Percentiles rank a stretch among this genome's conserved stretches.
These are phyloP conservation scores for Heliocidaris erythrogramma DNA, from an alignment of 35 echinoderm and acorn worm genomes.

Conservation along the genomic window DNA sequence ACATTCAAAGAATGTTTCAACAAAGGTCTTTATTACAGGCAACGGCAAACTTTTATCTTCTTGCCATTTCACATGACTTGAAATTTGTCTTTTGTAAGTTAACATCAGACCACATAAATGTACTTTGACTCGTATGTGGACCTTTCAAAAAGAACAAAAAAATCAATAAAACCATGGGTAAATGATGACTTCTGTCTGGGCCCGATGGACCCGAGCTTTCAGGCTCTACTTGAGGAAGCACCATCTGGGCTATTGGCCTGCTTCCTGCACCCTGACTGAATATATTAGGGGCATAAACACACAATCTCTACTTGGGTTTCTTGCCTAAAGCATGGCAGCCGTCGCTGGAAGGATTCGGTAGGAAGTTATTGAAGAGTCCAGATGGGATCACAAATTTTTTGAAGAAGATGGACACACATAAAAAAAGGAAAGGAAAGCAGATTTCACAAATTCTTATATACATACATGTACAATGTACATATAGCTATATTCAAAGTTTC, in stretches of 20 bases:
- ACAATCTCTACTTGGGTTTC: neutral
- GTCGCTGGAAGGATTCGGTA: neutral
- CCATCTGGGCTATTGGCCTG: neutral
- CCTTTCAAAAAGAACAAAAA: neutral
- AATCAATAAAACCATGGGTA: neutral
- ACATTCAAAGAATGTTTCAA: neutral
- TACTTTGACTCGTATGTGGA: neutral
- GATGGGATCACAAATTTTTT: neutral
- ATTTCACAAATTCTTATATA: too few species aligned
- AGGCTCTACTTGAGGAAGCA: neutral
- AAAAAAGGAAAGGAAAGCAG: too few species aligned
- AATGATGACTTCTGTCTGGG: neutral
- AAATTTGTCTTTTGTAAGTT: neutral
- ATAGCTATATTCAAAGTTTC: too few species aligned
- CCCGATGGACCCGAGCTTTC: neutral
- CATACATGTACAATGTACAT: too few species aligned
- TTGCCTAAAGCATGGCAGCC: neutral
- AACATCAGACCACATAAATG: neutral
- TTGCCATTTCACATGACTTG: neutral
- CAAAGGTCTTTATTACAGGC: too few species aligned
- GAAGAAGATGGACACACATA: neutral
- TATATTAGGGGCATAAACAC: neutral
- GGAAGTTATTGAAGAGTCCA: neutral
- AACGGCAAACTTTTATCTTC: too few species aligned
- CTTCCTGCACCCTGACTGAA: neutral